These are phyloP conservation scores for Ichneumon xanthorius DNA, from an alignment of 2,888 invertebrate species.

Conservation along the genomic window DNA sequence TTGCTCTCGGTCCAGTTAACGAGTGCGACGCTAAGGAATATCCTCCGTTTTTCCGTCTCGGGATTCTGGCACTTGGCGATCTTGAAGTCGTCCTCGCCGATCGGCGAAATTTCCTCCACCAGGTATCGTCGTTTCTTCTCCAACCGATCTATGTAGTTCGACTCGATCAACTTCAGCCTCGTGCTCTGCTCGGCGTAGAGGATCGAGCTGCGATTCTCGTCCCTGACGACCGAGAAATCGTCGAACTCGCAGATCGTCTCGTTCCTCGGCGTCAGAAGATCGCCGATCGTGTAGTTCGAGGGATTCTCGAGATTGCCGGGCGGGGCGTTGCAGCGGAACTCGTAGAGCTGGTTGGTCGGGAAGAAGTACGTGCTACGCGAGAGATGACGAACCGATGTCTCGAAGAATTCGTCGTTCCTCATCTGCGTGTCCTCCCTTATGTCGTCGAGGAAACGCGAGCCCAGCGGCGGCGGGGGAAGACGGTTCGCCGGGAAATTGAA, in stretches of 20 bases:
- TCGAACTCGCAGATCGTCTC: conserved; percentile 53
- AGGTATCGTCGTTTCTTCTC: conserved; percentile 70
- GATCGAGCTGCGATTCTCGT: conserved; percentile 26
- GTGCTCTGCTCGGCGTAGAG: conserved; percentile 70
- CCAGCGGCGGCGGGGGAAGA: conserved; percentile 75
- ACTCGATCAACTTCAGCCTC: conserved; percentile 70
- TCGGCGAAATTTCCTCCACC: conserved; percentile 64
- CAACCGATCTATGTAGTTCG: conserved; percentile 71
- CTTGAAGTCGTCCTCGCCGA: conserved; percentile 63
- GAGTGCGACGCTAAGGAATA: conserved; percentile 84
- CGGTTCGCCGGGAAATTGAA: conserved; percentile 84
- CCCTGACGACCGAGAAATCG: conserved; percentile 43
- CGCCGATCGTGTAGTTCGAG: conserved; percentile 60
- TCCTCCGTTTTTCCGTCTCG: conserved; percentile 83
- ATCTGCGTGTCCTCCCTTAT: conserved; percentile 86
- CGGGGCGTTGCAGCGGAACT: conserved; percentile 72
- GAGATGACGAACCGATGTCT: conserved; percentile 87
- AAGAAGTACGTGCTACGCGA: conserved; percentile 87
- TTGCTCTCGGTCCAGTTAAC: conserved; percentile 82
- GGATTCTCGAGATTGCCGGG: conserved; percentile 52
- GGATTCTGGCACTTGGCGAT: conserved; percentile 77
- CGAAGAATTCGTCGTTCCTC: conserved; percentile 87
- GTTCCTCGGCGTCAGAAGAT: conserved; percentile 2
- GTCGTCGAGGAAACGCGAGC: conserved; percentile 72
- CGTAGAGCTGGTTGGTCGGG: conserved; percentile 87